Base-by-base conservation (phyloP, 2,113 vertebrate genomes). In the cattle (Bos taurus) region DNA sequence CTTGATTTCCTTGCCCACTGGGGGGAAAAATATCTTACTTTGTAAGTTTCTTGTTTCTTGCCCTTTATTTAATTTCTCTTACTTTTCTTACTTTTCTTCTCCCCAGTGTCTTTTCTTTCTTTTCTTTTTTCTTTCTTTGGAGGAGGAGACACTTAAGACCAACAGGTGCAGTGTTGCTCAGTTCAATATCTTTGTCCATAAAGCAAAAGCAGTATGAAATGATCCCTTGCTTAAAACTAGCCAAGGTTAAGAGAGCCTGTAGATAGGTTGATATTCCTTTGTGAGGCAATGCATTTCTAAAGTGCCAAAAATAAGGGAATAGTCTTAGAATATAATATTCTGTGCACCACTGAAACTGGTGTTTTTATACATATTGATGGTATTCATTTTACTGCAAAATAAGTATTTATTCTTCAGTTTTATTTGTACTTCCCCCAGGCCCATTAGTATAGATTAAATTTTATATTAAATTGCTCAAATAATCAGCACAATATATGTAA, bases 401-500 rank as follows among this genome's bases (percentile, higher is more conserved):
- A 97, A 95, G 83, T 85, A 82, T 90, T 78, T 95, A 71, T 97
- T 84, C 40, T 60, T 97, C 71, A 12, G 36, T 93, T 97, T 94
- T 98, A 96, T 94, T 97, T 97, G 57, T 78, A 67, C 92, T 97
- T 97, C 74, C 91, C 64, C 56, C 57, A 97, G 92, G 62, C 74
- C 60, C 28, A 91, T 93, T 95, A 94, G 92, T 93, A 87, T 67
- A 94, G 85, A 97, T 97, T 89, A 94, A 94, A 97, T 91, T 97
- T 97, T 92, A 89, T 97, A 84, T 91, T 91, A 84, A 96, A 92
- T 97, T 97, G 59, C 89, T 94, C 83, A 94, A 93, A 94, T 94
- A 97, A 97, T 97, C 90, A 97, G 80, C 80, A 97, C 83, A 95
- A 93, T 94, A 46, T 97, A 78, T 94, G 84, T 90, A 97, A 97